Evolutionary conservation across 2,797 vertebrate species (phyloP), one percentile per base, ranked within the genome.

Genomic region (Enteromius afrohamiltoni): DNA sequence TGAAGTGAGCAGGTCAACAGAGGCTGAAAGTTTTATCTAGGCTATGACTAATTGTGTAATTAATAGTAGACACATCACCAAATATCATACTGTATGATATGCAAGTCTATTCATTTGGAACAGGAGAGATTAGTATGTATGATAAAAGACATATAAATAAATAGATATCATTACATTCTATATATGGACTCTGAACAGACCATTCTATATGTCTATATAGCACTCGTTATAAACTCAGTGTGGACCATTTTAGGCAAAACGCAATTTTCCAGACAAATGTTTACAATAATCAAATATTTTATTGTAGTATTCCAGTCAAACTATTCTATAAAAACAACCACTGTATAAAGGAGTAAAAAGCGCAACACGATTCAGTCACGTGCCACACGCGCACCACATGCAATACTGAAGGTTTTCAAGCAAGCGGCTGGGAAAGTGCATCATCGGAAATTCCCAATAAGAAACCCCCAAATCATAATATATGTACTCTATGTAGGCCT

Each of bases 371-470:
- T 26, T 69, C 49, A 26, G 77, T 53, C 77, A 79, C 77, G 77
- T 79, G 64, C 64, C 55, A 40, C 21, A 79, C 31, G 31, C 3
- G 10, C 64, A 4, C 47, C 64, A 69, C 77, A 69, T 14, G 77
- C 49, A 68, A 26, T 40, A 40, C 31, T 68, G 10, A 16, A 78
- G 45, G 5, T 6, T 16, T 42, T 79, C 6, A 40, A 40, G 45
- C 29, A 68, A 79, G 47, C 8, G 62, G 1, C 6, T 67, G 6
- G 14, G 47, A 79, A 42, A 60, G 10, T 8, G 37, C n/a, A 71
- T 29, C 49, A 34, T 74, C 9, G 80, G 80, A 82, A 82, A 82
- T 75, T 75, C 70, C 70, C 70, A 65, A 40, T 1, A n/a, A 75
- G 34, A 82, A 37, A 0, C 21, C 42, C 58, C n/a, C 1, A 51